A percentile compares a stretch with the other conserved stretches of the same genome.
Evolutionary conservation across 1,140 invertebrate genomes (phyloP).

Genomic region (Anastatus disparis): DNA sequence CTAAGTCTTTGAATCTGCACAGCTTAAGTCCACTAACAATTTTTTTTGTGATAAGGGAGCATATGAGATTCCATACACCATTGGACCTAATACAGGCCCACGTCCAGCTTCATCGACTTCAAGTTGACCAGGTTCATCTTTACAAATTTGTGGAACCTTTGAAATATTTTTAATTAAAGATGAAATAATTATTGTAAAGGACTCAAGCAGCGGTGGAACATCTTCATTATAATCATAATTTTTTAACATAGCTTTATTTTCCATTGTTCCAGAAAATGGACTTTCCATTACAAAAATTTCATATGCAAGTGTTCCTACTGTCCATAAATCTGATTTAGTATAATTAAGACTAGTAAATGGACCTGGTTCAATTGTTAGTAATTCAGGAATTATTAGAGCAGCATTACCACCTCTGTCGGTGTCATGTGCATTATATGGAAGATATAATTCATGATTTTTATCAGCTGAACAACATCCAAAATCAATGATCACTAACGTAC

Average conservation of each 20-base stretch:
- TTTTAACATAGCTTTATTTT: slow-evolving; percentile 58
- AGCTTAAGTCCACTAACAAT: slow-evolving; percentile 80
- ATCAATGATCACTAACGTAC: slow-evolving; percentile 82
- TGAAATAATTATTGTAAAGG: slow-evolving; percentile 72
- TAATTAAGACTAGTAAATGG: slow-evolving; percentile 81
- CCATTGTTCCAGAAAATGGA: slow-evolving; percentile 75
- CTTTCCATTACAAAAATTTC: slow-evolving; percentile 84
- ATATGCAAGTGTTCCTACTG: slow-evolving; percentile 83
- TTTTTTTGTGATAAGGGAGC: slow-evolving; percentile 78
- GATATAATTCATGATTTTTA: slow-evolving; percentile 70
- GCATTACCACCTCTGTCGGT: slow-evolving; percentile 84
- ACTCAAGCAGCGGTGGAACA: slow-evolving; percentile 73
- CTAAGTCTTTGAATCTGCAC: slow-evolving; percentile 94
- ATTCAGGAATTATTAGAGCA: slow-evolving; percentile 88
- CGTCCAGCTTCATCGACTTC: slow-evolving; percentile 98
- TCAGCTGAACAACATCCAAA: slow-evolving; percentile 88
- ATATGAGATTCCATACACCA: slow-evolving; percentile 95
- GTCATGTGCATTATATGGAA: slow-evolving; percentile 77
- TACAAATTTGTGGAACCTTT: slow-evolving; percentile 79
- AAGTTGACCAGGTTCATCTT: slow-evolving; percentile 84
- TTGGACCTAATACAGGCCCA: slow-evolving; percentile 96
- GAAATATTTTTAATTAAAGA: slow-evolving; percentile 76
- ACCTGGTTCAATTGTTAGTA: slow-evolving; percentile 76
- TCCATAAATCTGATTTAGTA: slow-evolving; percentile 86
- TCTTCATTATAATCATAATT: slow-evolving; percentile 77